Conservation (phyloP, 2,888 invertebrate genomes). For the Pinctada fucata region DNA sequence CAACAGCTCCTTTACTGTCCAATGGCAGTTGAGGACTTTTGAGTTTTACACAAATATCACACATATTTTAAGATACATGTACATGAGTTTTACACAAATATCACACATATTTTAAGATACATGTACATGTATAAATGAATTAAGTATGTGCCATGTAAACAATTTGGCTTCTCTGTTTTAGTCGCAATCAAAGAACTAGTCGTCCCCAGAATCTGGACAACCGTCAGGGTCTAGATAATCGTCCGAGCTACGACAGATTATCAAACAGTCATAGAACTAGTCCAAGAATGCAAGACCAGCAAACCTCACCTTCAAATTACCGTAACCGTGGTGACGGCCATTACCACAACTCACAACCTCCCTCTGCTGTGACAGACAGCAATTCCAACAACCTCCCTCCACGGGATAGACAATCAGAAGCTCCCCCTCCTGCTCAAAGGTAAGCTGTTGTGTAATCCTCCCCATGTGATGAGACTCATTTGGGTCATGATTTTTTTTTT, state of each 20-base stretch:
- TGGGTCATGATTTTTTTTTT: background rate
- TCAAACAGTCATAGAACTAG: slow-evolving; percentile 57
- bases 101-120: too few species aligned
- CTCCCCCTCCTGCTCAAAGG: slow-evolving; percentile 28
- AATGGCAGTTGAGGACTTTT: too few species aligned
- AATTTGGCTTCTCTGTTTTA: background rate
- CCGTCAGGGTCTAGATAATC: slow-evolving; percentile 43
- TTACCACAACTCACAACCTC: slow-evolving; percentile 29
- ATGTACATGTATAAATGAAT: too few species aligned
- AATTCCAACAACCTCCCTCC: slow-evolving; percentile 33
- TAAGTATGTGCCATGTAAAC: too few species aligned
- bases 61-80: too few species aligned
- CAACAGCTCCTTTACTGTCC: too few species aligned
- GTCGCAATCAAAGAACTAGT: slow-evolving; percentile 30
- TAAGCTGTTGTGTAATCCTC: background rate
- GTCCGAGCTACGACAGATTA: slow-evolving; percentile 54
- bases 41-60: too few species aligned
- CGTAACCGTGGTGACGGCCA: slow-evolving; percentile 31
- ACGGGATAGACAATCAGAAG: slow-evolving; percentile 41
- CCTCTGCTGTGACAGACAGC: slow-evolving; percentile 24
- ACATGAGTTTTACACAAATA: too few species aligned
- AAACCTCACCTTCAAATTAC: slow-evolving; percentile 44
- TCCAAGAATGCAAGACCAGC: slow-evolving; percentile 55
- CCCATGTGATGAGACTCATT: background rate
- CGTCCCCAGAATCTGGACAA: slow-evolving; percentile 38